Percentiles rank a stretch among this genome's conserved stretches.
Conservation (phyloP, 2,113 vertebrate genomes). For the Uria aalge region DNA sequence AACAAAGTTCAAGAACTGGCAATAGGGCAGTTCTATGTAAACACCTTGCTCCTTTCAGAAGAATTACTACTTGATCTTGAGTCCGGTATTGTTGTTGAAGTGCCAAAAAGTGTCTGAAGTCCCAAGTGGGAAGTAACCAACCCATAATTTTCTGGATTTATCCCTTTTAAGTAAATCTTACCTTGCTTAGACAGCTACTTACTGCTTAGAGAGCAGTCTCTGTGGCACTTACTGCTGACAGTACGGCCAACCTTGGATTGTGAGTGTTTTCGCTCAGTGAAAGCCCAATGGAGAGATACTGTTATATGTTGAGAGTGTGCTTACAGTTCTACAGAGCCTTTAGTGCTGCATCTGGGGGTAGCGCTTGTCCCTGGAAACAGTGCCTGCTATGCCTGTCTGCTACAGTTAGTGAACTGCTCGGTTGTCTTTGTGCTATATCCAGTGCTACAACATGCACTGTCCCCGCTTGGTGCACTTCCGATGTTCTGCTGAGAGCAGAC, state of each 20-base stretch:
- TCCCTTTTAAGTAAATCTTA: not conserved
- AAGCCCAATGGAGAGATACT: not conserved
- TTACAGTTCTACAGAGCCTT: not conserved
- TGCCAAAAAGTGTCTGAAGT: not conserved
- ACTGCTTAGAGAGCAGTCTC: not conserved
- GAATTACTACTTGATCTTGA: not conserved
- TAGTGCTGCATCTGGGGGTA: not conserved
- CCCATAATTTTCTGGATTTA: not conserved
- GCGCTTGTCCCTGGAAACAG: not conserved
- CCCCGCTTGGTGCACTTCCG: not conserved
- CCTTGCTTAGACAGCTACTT: not conserved
- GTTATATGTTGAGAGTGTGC: not conserved
- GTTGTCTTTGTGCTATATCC: not conserved
- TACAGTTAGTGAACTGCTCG: not conserved
- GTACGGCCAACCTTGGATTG: not conserved
- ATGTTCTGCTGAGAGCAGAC: not conserved
- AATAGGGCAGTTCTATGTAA: not conserved
- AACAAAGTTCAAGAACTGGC: not conserved
- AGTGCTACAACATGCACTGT: not conserved
- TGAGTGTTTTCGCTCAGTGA: not conserved
- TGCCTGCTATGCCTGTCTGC: not conserved
- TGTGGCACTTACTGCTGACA: not conserved
- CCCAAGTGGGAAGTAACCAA: not conserved
- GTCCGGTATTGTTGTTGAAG: rapidly evolving
- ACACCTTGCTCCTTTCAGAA: not conserved